A percentile compares a stretch with the other conserved stretches of the same genome.
phyloP scores from a whole-genome alignment of 2,113 vertebrate genomes.

The Cichladusa arquata region DNA sequence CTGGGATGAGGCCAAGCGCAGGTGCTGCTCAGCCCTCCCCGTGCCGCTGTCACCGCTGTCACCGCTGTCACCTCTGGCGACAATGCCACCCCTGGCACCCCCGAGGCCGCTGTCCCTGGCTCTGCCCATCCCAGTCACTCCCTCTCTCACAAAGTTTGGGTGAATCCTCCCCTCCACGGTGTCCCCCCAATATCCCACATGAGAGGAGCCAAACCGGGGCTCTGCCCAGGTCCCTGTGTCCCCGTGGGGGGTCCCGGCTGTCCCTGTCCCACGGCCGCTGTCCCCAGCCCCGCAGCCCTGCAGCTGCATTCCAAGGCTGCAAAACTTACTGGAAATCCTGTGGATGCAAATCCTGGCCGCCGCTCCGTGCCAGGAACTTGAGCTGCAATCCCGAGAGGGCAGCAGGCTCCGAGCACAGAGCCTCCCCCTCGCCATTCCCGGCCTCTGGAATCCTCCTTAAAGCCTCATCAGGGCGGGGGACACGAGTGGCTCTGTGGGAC shows the following conservation, averaged over 20 bases:
- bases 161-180: accelerated
- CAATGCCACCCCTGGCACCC: not conserved
- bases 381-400: slow-evolving; percentile 48
- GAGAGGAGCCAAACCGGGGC: not conserved
- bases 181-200: accelerated
- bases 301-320: slow-evolving; percentile 1
- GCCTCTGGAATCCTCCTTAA: not conserved
- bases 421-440: not conserved
- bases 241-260: accelerated
- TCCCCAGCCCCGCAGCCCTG: not conserved
- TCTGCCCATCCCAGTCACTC: not conserved
- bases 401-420: not conserved
- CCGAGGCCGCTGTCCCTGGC: not conserved
- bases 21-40: not conserved
- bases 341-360: slow-evolving; percentile 20
- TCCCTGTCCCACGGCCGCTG: not conserved
- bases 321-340: slow-evolving; percentile 64
- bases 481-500: not conserved
- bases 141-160: accelerated
- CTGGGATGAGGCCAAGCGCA: not conserved
- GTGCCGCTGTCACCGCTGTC: accelerated
- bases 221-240: accelerated
- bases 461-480: accelerated
- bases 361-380: slow-evolving; percentile 31
- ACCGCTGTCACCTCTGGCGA: not conserved